phyloP scores from a whole-genome alignment of 2,888 invertebrate species.

The Idaea biselata region DNA sequence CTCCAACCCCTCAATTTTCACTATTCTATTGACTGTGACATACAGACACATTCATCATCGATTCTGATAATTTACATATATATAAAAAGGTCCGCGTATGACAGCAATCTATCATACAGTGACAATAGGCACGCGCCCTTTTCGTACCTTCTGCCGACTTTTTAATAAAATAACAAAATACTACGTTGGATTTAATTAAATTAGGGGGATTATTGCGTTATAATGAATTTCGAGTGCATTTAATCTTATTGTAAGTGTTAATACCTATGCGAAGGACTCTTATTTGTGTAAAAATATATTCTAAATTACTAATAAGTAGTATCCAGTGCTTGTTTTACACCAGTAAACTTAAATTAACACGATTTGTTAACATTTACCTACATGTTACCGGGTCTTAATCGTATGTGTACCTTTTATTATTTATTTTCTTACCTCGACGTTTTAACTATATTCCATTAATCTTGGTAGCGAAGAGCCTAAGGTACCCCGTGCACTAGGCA shows the following conservation, averaged over 20 bases:
- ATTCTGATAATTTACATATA: constrained; percentile 63
- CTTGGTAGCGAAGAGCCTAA: too few species aligned
- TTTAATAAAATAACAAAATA: constrained; percentile 23
- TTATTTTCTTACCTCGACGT: too few species aligned
- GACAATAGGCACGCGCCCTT: constrained; percentile 64
- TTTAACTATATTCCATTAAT: too few species aligned
- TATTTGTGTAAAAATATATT: background rate
- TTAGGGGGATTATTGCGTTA: constrained; percentile 15
- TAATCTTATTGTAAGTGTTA: background rate
- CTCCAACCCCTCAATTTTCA: constrained; percentile 37
- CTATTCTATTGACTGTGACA: constrained; percentile 32
- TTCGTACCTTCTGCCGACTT: constrained; percentile 46
- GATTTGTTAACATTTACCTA: too few species aligned
- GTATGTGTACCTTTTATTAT: too few species aligned
- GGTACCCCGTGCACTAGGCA: too few species aligned
- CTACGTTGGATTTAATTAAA: constrained; percentile 16
- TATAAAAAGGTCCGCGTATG: constrained; percentile 61
- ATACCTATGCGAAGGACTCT: background rate
- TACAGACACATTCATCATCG: constrained; percentile 47
- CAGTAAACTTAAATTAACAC: too few species aligned
- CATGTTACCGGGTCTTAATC: too few species aligned
- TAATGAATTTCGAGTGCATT: constrained; percentile 7
- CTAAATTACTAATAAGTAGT: too few species aligned
- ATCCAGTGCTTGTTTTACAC: too few species aligned
- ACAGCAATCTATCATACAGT: constrained; percentile 69